Base-by-base conservation (phyloP, 2,797 vertebrate genomes). In the Poeciliopsis infans region DNA sequence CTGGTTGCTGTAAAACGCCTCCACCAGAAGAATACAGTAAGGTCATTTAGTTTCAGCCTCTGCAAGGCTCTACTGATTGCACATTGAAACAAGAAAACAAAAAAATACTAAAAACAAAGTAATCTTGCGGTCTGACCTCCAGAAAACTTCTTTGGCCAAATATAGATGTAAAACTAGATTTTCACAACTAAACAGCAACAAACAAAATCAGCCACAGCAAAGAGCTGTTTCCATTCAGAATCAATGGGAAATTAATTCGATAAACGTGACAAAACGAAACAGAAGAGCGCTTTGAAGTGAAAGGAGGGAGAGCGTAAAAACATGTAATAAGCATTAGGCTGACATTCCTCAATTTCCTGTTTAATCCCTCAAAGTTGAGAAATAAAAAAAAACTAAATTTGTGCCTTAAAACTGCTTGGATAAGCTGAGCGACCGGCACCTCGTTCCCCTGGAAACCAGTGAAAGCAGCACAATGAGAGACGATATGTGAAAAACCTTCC, bases 311-410 rank as follows among this genome's bases (percentile, higher is more conserved):
- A 11, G 15, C n/a, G 0, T 28, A 45, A 25, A 69, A 45, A 28
- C 12, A 5, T 25, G 80, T 78, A 91, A 41, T 68, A 47, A 87
- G 69, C 51, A 83, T 76, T 74, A 86, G 83, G 86, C 57, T 11
- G 66, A 94, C 85, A 91, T 90, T 92, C 89, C 78, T 91, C 86
- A 83, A 49, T 31, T 77, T 68, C 12, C 36, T 43, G 41, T 53
- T 23, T 25, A 76, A 64, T 55, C 64, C 64, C 64, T 68, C 25
- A 74, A 72, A 33, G 74, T 47, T 39, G 75, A 13, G 78, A 80
- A 74, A 45, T 39, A 72, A 20, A 83, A 83, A 80, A 77, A 76
- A 77, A 5, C 20, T 66, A 45, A 79, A 51, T 53, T 59, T 76
- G 75, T 77, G 77, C 66, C 10, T 66, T 39, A 28, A 79, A 61